These are phyloP conservation scores for Sphenodon punctatus DNA, from an alignment of 2,797 vertebrate species.

Conservation along the genomic window DNA sequence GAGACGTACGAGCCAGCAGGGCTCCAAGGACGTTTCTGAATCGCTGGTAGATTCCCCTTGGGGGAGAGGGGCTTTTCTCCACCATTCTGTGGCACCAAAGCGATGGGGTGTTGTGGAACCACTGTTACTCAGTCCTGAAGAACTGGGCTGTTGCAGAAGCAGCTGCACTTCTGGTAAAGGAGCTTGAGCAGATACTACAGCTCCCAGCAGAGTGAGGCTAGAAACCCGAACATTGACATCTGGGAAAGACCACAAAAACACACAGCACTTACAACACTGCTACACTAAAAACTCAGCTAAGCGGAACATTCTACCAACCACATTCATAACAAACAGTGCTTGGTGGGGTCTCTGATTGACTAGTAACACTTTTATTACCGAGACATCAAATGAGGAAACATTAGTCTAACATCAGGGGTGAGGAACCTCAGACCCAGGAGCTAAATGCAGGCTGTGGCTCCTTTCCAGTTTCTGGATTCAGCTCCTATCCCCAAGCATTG, in stretches of 20 bases:
- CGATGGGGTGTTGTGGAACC: constrained; percentile 68
- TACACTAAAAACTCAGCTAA: too few relatives aligned
- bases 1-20: constrained; percentile 89
- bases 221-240: constrained; percentile 97
- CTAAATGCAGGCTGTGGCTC: too few relatives aligned
- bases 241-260: constrained; percentile 52
- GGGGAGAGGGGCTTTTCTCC: constrained; percentile 40
- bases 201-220: constrained; percentile 89
- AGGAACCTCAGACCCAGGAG: too few relatives aligned
- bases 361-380: too few relatives aligned
- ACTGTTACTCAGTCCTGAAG: constrained; percentile 60
- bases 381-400: too few relatives aligned
- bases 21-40: not conserved
- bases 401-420: too few relatives aligned
- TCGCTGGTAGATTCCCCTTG: constrained; percentile 26
- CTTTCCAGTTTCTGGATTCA: too few relatives aligned
- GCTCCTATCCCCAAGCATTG: too few relatives aligned
- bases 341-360: too few relatives aligned
- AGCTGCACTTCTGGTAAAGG: constrained; percentile 92
- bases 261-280: not conserved
- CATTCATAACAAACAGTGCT: too few relatives aligned
- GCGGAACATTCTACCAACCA: too few relatives aligned
- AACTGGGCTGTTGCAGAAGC: constrained; percentile 87
- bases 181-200: constrained; percentile 88
- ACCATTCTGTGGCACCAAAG: constrained; percentile 44